These are phyloP conservation scores for Desmophyllum pertusum DNA, from an alignment of 92 coral and sea anemone species.

Conservation along the genomic window DNA sequence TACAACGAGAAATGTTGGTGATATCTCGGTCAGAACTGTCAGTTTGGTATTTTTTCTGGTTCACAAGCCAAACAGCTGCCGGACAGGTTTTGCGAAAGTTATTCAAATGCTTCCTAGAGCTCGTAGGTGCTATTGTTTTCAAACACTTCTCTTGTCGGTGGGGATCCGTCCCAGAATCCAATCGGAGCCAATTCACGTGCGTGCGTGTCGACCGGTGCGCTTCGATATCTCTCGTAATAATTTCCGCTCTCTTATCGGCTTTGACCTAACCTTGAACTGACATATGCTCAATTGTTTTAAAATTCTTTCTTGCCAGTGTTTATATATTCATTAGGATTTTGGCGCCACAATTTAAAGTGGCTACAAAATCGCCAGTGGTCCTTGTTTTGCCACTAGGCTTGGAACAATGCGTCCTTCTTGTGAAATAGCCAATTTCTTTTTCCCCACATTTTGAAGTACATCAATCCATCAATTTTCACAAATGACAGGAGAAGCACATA, in stretches of 20 bases:
- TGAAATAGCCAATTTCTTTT: background rate
- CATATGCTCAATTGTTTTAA: slow-evolving; percentile 58
- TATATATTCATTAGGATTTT: slow-evolving; percentile 30
- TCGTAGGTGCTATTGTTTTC: slow-evolving; percentile 60
- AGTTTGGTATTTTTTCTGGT: background rate
- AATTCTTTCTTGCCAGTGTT: slow-evolving; percentile 37
- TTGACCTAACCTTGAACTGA: slow-evolving; percentile 60
- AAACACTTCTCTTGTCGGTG: slow-evolving; percentile 59
- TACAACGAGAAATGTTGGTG: background rate
- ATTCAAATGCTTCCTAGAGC: background rate
- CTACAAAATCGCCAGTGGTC: background rate
- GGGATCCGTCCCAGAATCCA: slow-evolving; percentile 41
- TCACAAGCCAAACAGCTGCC: slow-evolving; percentile 13
- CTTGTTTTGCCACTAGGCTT: background rate
- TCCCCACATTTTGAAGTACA: background rate
- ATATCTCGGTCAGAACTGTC: background rate
- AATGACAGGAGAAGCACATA: slow-evolving; percentile 10
- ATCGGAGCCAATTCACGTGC: slow-evolving; percentile 15
- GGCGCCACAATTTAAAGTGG: slow-evolving; percentile 26
- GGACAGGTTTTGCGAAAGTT: slow-evolving; percentile 10
- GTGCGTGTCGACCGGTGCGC: slow-evolving; percentile 26
- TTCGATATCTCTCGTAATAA: slow-evolving; percentile 39
- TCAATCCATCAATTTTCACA: slow-evolving; percentile 22
- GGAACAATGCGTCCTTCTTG: background rate
- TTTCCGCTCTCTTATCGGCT: slow-evolving; percentile 73